Base-by-base conservation (phyloP, 2,888 invertebrate genomes). In the Taenaris catops region DNA sequence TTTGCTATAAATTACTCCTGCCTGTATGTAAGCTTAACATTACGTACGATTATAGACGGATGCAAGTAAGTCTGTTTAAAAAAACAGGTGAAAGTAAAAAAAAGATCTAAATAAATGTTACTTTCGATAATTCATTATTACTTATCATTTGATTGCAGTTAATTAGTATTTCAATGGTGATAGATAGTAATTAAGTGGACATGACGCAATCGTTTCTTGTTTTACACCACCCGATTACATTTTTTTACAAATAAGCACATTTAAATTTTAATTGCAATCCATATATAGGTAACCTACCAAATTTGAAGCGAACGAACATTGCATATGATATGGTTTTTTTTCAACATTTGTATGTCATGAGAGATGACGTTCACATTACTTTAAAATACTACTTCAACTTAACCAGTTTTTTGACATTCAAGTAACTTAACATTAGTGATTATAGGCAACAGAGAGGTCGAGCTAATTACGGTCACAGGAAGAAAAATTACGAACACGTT, bases 391-490 rank as follows among this genome's bases (percentile, higher is more conserved):
- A 55, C 54, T 37, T 58, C 48, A 62, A 62, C 61, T 67, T 54
- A 25, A 45, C 53, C 38, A 47, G 39, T 48, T 51, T 54, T 56
- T 58, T 68, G 68, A 56, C 58, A 63, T 68, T 73, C 64, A 34
- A n/a, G 36, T 38, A 34, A 17, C 35, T 35, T 41, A 44, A 46
- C 44, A 49, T 44, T 48, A 40, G 46, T 47, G 46, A 46, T 32
- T 45, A 19, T 39, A 24, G 25, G n/a, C n/a, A n/a, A n/a, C n/a
- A 17, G 24, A 33, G 44, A 46, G 46, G 42, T 46, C 45, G 38
- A 38, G 35, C 29, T 39, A 37, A 41, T 46, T 48, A 44, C 27
- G 25, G 41, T 25, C 41, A 32, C 31, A 34, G 40, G 32, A 36
- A 48, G 45, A 27, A 38, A 25, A 34, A 36, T 40, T 38, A 42